phyloP scores from a whole-genome alignment of 2,113 vertebrate genomes.

The Solea solea region DNA sequence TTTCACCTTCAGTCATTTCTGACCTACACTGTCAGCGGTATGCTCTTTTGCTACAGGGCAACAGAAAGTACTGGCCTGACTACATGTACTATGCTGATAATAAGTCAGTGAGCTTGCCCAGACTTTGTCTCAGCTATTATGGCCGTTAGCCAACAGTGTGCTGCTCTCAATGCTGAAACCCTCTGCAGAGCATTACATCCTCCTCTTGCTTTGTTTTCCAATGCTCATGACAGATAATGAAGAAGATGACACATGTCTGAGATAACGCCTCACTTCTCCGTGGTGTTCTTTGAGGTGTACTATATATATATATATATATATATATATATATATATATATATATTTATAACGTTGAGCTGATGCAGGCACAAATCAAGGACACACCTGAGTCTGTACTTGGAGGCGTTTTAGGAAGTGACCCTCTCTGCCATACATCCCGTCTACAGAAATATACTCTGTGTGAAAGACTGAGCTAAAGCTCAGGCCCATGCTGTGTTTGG shows the following conservation, averaged over 20 bases:
- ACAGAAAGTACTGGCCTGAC: conserved; percentile 6
- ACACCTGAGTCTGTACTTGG: conserved; percentile 15
- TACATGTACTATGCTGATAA: conserved; percentile 14
- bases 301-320: too few relatives aligned
- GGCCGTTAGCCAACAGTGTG: conserved; percentile 4
- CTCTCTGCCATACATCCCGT: conserved; percentile 39
- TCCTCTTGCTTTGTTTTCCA: background rate
- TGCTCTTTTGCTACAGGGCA: conserved; percentile 11
- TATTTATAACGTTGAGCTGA: conserved; percentile 6
- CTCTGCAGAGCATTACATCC: conserved; percentile 8
- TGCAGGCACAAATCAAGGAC: conserved; percentile 29
- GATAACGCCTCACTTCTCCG: background rate
- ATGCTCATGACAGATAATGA: background rate
- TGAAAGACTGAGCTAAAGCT: conserved; percentile 7
- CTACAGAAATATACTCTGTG: conserved; percentile 39
- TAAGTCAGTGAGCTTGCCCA: conserved; percentile 11
- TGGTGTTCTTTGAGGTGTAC: background rate
- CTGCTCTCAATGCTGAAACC: conserved; percentile 1
- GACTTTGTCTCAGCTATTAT: background rate
- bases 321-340: too few relatives aligned
- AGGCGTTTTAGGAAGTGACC: conserved; percentile 45
- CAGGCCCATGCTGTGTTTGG: conserved; percentile 45
- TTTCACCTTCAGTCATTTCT: conserved; percentile 10
- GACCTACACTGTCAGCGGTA: conserved; percentile 16
- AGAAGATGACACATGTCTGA: background rate